A percentile compares a stretch with the other conserved stretches of the same genome.
These are phyloP conservation scores for Thripadectes ignobilis DNA, from an alignment of 2,797 vertebrate genomes.

Conservation along the genomic window DNA sequence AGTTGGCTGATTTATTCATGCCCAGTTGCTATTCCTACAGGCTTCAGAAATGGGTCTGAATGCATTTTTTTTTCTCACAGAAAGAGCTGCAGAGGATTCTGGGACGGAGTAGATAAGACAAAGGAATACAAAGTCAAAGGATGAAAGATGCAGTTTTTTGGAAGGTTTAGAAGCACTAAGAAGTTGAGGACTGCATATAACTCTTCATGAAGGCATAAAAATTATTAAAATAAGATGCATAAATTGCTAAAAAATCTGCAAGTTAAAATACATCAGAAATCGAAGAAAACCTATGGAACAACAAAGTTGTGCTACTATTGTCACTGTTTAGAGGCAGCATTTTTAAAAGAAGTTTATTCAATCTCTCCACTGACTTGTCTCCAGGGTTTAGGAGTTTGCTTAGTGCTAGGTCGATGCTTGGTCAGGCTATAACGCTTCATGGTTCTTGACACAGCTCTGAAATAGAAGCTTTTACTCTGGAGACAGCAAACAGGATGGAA, in stretches of 20 bases:
- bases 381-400: conserved; percentile 51
- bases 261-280: not conserved
- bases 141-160: not conserved
- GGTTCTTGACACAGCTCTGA: conserved; percentile 71
- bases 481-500: conserved; percentile 48
- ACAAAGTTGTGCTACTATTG: not conserved
- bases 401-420: conserved; percentile 65
- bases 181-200: not conserved
- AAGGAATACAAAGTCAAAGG: not conserved
- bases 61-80: not conserved
- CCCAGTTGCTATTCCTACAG: not conserved
- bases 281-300: not conserved
- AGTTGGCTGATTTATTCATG: not conserved
- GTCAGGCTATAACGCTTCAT: conserved; percentile 70
- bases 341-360: conserved; percentile 36
- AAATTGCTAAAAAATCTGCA: not conserved
- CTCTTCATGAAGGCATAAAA: not conserved
- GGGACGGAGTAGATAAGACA: not conserved
- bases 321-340: not conserved
- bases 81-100: not conserved
- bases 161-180: not conserved
- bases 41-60: not conserved
- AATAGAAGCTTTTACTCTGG: conserved; percentile 71
- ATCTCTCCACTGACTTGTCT: conserved; percentile 36
- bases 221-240: not conserved